Base-by-base conservation (phyloP, 2,888 invertebrate genomes). In the Andrena fulva region DNA sequence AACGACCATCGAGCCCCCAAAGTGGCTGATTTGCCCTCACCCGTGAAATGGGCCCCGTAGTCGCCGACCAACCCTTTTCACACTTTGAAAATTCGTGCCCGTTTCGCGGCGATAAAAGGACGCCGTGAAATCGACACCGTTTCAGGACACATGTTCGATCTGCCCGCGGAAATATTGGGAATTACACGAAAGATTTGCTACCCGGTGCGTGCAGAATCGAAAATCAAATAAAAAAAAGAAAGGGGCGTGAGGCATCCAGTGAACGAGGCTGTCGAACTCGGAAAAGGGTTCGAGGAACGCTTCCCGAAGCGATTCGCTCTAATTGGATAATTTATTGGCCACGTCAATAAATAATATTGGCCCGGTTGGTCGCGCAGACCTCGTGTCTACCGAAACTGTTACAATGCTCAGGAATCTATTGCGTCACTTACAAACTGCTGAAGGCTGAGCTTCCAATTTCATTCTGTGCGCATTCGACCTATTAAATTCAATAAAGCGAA, bases 171-270 rank as follows among this genome's bases (percentile, higher is more conserved):
- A 91, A 92, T 91, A 92, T 93, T 89, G 92, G 89, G 91, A 93
- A 93, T 93, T 92, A 92, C 92, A 93, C 92, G 92, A 93, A 89
- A 92, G 92, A 94, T 93, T 94, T 92, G 91, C 76, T 88, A 88
- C 80, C 90, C 81, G 86, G 86, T 87, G 93, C 92, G 93, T 93
- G 92, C 59, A 90, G 82, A 93, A 94, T 93, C 78, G 85, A 91
- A 92, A 90, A 93, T 93, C 94, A 93, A 93, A 94, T 93, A 93
- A 92, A 91, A 89, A 92, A 91, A 86, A 82, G 86, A 91, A 91
- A 90, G 87, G 91, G 91, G 90, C 87, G 86, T 85, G 85, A 76
- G 73, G 83, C 78, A 85, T 73, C 75, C 82, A 76, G 73, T 70
- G 66, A 31, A 59, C 72, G 74, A 70, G 77, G 80, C 67, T 78